Evolutionary conservation across 1,140 invertebrate species (phyloP), one percentile per base, ranked within the genome.

Genomic region (Drusus annulatus): DNA sequence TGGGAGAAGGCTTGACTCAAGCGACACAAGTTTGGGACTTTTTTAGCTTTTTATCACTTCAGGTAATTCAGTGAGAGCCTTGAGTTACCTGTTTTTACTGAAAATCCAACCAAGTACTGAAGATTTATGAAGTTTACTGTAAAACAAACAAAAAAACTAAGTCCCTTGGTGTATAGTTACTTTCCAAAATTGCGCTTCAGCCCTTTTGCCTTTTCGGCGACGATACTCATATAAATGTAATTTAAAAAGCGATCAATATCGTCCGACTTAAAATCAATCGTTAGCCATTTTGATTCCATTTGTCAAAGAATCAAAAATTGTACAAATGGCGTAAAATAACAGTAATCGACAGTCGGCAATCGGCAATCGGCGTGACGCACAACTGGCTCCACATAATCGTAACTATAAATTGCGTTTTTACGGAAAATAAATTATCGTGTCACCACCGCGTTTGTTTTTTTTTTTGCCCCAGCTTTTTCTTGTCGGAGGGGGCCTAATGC

Each of bases 391-490:
- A 73, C 62, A 79, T 81, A 81, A 81, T 81, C 80, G 80, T 60
- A 69, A 75, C 69, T 77, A 82, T 77, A 82, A 82, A 82, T 82
- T 82, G 81, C 63, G 74, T 82, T 82, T 82, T 82, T 82, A 82
- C 81, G 81, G 81, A 79, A 82, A 79, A 82, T 82, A 82, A 82
- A 82, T 82, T 82, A 82, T 82, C 51, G 56, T 79, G 81, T 82
- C 81, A 82, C 58, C 62, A 54, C 77, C 81, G 78, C 78, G 76
- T 79, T 82, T 79, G 74, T 78, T 73, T 71, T 78, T 74, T n/a
- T 82, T 82, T 82, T n/a, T 3, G 45, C 58, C 76, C 62, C 63
- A 15, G 25, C 50, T 50, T 76, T 60, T 76, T 23, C 56, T 45
- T 25, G 25, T 21, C 16, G 17, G 15, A n/a, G 54, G 74, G 74